phyloP scores from a whole-genome alignment of 2,113 vertebrate genomes.

The Blennius ocellaris region DNA sequence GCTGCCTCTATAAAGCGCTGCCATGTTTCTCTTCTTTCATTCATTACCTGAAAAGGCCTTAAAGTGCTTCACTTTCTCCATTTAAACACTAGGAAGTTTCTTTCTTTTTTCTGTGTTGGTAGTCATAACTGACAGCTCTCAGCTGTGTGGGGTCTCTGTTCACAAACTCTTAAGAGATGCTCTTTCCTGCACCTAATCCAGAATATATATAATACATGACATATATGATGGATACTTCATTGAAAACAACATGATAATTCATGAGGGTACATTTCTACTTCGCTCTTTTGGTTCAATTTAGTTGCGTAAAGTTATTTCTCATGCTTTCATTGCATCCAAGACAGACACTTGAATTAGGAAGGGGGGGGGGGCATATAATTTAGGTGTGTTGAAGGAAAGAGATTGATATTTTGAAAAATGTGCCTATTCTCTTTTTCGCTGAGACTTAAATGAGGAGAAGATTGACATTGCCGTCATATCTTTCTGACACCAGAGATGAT shows the following conservation, averaged over 20 bases:
- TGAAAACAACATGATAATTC: conserved; percentile 46
- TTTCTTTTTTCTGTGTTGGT: conserved; percentile 45
- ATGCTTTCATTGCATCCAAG: conserved; percentile 67
- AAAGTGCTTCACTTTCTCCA: conserved; percentile 71
- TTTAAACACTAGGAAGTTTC: conserved; percentile 40
- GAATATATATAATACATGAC: conserved; percentile 53
- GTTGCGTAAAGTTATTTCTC: conserved; percentile 54
- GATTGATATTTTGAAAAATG: conserved; percentile 33
- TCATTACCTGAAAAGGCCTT: conserved; percentile 61
- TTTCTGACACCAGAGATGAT: too few relatives aligned
- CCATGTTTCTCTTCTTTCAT: conserved; percentile 20
- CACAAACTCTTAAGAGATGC: conserved; percentile 41
- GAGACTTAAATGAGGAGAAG: not conserved
- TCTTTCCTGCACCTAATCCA: conserved; percentile 36
- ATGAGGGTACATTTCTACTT: conserved; percentile 61
- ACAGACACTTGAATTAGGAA: conserved; percentile 46
- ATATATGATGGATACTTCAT: conserved; percentile 62
- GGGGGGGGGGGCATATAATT: conserved; percentile 18
- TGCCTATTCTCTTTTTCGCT: conserved; percentile 1
- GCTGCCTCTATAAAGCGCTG: conserved; percentile 17
- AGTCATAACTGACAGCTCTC: conserved; percentile 38
- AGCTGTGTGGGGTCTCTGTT: conserved; percentile 22
- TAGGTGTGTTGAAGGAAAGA: conserved; percentile 35
- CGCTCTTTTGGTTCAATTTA: conserved; percentile 70
- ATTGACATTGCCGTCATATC: not conserved